A percentile compares a stretch with the other conserved stretches of the same genome.
phyloP scores from a whole-genome alignment of 2,797 vertebrate species.

The Paguma larvata region DNA sequence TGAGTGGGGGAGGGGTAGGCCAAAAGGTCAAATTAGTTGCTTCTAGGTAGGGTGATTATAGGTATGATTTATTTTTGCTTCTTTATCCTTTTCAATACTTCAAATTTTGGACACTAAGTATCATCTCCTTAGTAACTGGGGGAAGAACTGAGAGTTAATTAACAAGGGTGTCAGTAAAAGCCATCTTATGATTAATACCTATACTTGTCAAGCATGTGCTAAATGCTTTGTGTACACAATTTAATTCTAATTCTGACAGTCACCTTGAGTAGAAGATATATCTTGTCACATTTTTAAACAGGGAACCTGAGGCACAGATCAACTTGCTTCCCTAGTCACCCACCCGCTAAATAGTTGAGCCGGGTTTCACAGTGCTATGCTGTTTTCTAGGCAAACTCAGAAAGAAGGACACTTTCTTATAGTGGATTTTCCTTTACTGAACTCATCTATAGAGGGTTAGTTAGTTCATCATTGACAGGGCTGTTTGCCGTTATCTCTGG shows the following conservation, averaged over 20 bases:
- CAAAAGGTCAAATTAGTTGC: not conserved
- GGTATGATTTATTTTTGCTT: not conserved
- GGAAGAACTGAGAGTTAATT: not conserved
- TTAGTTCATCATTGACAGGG: not conserved
- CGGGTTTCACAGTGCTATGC: not conserved
- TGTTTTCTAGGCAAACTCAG: not conserved
- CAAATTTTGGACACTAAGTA: not conserved
- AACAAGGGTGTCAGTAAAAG: not conserved
- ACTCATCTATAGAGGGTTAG: not conserved
- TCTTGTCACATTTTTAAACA: not conserved
- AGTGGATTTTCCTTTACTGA: not conserved
- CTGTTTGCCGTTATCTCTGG: not conserved
- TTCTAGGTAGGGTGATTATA: not conserved
- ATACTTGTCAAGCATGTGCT: not conserved
- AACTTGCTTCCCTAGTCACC: not conserved
- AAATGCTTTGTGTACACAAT: not conserved
- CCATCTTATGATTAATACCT: not conserved
- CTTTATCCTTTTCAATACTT: not conserved
- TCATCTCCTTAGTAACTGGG: not conserved
- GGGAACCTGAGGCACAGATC: not conserved
- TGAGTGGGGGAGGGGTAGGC: accelerated
- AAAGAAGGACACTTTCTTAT: not conserved
- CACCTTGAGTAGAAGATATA: not conserved
- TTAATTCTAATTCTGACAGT: not conserved
- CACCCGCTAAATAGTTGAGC: not conserved